These are phyloP conservation scores for Eulithis prunata DNA, from an alignment of 2,888 invertebrate species.

Conservation along the genomic window DNA sequence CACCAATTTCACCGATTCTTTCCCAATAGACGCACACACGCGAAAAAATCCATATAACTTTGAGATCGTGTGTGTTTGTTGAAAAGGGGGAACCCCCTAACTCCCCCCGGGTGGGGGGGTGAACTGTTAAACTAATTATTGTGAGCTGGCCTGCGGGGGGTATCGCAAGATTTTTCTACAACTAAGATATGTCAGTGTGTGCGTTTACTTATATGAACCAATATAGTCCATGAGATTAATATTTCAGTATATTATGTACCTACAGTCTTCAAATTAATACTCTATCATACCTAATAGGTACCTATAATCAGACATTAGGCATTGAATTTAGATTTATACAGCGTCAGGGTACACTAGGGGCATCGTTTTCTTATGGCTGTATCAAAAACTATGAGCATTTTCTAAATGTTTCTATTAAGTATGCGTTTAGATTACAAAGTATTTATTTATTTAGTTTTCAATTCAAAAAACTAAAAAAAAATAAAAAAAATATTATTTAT, in stretches of 20 bases:
- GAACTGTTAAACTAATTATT: conserved; percentile 74
- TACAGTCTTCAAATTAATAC: too few relatives aligned
- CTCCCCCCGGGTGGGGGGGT: conserved; percentile 51
- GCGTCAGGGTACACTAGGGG: too few relatives aligned
- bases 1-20: conserved; percentile 55
- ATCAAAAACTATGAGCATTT: background rate
- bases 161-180: conserved; percentile 65
- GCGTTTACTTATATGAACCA: conserved; percentile 27
- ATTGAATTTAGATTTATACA: background rate
- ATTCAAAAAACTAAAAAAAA: too few relatives aligned
- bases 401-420: too few relatives aligned
- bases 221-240: conserved; percentile 28
- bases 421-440: too few relatives aligned
- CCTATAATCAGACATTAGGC: too few relatives aligned
- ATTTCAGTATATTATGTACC: conserved; percentile 13
- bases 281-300: too few relatives aligned
- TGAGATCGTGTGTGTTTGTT: conserved; percentile 50
- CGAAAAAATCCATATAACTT: conserved; percentile 50
- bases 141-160: conserved; percentile 57
- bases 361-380: too few relatives aligned
- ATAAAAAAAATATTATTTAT: too few relatives aligned
- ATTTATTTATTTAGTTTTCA: too few relatives aligned
- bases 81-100: conserved; percentile 43
- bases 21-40: conserved; percentile 54
- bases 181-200: conserved; percentile 49